These are phyloP conservation scores for Omphaloscelis lunosa DNA, from an alignment of 2,888 invertebrate genomes.

Conservation along the genomic window DNA sequence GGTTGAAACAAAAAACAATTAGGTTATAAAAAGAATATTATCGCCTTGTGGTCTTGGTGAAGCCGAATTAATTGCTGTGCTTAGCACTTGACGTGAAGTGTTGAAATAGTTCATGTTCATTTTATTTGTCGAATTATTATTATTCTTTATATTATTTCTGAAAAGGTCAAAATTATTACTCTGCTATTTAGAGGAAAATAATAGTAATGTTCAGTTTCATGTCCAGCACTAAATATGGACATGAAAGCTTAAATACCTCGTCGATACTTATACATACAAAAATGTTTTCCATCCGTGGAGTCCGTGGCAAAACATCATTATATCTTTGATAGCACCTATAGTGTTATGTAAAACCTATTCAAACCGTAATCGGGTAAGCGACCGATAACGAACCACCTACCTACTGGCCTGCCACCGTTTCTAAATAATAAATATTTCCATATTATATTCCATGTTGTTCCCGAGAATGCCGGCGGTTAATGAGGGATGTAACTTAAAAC, in stretches of 20 bases:
- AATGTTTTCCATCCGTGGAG: no score
- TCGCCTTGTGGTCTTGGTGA: constrained; percentile 44
- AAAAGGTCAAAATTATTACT: background rate
- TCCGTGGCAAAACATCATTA: background rate
- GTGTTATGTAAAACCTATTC: constrained; percentile 2
- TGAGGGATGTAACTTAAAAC: constrained; percentile 61
- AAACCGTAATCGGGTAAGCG: background rate
- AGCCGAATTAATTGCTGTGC: constrained; percentile 38
- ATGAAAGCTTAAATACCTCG: background rate
- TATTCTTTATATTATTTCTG: background rate
- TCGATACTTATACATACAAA: background rate
- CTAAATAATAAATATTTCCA: constrained; percentile 37
- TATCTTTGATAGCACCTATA: background rate
- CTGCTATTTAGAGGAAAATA: background rate
- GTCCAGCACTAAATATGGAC: background rate
- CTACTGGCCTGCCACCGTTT: background rate
- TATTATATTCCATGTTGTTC: constrained; percentile 30
- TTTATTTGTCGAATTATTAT: background rate
- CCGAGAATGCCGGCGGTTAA: constrained; percentile 36
- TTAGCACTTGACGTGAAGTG: constrained; percentile 49
- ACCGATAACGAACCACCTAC: constrained; percentile 4
- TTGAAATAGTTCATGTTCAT: constrained; percentile 37
- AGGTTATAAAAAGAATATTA: constrained; percentile 61
- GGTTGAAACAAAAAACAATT: constrained; percentile 63
- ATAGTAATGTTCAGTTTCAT: background rate